phyloP scores from a whole-genome alignment of 2,888 invertebrate genomes.

The Acanthoscelides obtectus region DNA sequence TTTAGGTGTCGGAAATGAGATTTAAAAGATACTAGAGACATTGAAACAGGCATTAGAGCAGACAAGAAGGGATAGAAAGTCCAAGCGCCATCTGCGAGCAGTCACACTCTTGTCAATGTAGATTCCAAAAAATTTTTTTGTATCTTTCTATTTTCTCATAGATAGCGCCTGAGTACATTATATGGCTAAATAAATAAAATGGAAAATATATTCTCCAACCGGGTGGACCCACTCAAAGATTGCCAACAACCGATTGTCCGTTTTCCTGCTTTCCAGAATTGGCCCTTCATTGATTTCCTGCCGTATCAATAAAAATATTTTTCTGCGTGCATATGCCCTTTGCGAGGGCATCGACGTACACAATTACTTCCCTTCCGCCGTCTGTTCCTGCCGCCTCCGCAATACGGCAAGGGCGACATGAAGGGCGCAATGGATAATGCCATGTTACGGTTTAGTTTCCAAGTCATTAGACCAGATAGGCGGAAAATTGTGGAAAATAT shows the following conservation, averaged over 20 bases:
- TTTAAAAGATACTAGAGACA: too few relatives aligned
- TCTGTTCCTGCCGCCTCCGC: neutral
- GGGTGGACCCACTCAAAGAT: too few relatives aligned
- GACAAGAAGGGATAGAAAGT: too few relatives aligned
- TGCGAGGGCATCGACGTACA: neutral
- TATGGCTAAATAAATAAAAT: too few relatives aligned
- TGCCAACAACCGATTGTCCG: neutral
- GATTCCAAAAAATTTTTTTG: too few relatives aligned
- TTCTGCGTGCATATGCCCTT: neutral
- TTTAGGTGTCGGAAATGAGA: too few relatives aligned
- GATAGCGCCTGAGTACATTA: too few relatives aligned
- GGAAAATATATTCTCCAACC: too few relatives aligned
- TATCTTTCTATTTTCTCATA: too few relatives aligned
- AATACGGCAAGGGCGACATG: neutral
- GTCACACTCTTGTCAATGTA: too few relatives aligned
- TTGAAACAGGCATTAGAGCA: too few relatives aligned
- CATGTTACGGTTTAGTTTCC: slow-evolving; percentile 24
- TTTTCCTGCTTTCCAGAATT: neutral
- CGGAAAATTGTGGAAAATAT: slow-evolving; percentile 23
- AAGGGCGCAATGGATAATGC: neutral
- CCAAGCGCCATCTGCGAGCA: too few relatives aligned
- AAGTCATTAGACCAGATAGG: slow-evolving; percentile 24
- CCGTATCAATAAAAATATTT: neutral
- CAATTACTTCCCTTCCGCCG: neutral
- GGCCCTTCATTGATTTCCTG: neutral